phyloP scores from a whole-genome alignment of 2,113 vertebrate genomes.

The Tragelaphus buxtoni region DNA sequence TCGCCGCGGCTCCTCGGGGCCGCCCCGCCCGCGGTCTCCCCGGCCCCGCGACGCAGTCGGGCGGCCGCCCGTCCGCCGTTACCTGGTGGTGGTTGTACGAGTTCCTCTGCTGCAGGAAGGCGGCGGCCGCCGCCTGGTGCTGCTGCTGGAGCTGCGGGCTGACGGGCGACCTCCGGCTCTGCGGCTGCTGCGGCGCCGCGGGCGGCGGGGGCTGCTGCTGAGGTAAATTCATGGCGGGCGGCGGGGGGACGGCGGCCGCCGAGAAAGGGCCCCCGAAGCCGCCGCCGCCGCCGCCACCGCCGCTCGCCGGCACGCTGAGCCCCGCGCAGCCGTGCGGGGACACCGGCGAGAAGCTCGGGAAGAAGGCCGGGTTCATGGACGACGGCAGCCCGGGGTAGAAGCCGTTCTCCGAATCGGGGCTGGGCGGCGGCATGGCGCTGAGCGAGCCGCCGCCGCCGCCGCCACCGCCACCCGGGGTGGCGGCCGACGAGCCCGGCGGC shows the following conservation, averaged over 20 bases:
- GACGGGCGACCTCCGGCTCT: conserved; percentile 90
- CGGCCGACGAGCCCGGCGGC: too few relatives aligned
- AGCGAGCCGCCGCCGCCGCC: too few relatives aligned
- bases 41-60: not conserved
- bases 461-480: too few relatives aligned
- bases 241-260: conserved; percentile 76
- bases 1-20: not conserved
- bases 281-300: conserved; percentile 71
- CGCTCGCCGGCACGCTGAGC: conserved; percentile 79
- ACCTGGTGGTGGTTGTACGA: conserved; percentile 96
- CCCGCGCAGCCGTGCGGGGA: conserved; percentile 89
- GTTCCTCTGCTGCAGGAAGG: conserved; percentile 92
- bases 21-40: not conserved
- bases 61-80: conserved; percentile 49
- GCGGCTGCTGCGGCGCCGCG: conserved; percentile 82
- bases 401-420: conserved; percentile 86
- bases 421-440: too few relatives aligned
- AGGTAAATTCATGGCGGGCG: conserved; percentile 88
- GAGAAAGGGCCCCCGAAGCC: conserved; percentile 90
- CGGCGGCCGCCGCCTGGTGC: conserved; percentile 85
- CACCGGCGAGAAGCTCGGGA: conserved; percentile 93
- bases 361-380: conserved; percentile 95
- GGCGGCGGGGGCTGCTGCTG: conserved; percentile 88
- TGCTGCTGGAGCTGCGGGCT: conserved; percentile 92
- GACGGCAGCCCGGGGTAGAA: conserved; percentile 94